Percentiles rank a stretch among this genome's conserved stretches.
Conservation (phyloP, 2,888 invertebrate genomes). For the Pristionchus japonicus region DNA sequence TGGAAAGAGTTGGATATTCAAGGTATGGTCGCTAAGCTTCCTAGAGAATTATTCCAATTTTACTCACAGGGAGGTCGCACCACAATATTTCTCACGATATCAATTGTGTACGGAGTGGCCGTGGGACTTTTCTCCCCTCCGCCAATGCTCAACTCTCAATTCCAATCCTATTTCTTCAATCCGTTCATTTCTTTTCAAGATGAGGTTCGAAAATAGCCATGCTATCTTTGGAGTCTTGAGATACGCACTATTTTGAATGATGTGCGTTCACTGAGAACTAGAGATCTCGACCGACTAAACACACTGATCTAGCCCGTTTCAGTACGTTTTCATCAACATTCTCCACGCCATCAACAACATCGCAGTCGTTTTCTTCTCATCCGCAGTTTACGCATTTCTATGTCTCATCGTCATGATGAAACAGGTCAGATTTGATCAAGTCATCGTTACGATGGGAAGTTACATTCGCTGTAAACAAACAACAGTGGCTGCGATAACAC, state of each 20-base stretch:
- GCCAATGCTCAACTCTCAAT: conserved; percentile 14
- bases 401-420: not conserved
- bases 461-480: too few relatives aligned
- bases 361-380: not conserved
- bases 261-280: not conserved
- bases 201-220: not conserved
- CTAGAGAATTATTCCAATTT: not conserved
- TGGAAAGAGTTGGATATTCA: not conserved
- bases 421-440: not conserved
- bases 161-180: conserved; percentile 36
- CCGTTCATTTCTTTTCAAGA: conserved; percentile 2
- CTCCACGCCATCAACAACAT: conserved; percentile 14
- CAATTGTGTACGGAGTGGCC: not conserved
- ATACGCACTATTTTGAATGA: not conserved
- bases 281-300: not conserved
- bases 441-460: too few relatives aligned
- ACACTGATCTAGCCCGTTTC: not conserved
- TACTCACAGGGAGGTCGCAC: not conserved
- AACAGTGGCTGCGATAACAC: too few relatives aligned
- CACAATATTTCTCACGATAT: not conserved
- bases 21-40: not conserved
- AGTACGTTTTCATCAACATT: not conserved
- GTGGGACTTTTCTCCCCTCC: conserved; percentile 20
- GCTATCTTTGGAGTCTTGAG: not conserved
- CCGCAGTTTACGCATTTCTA: not conserved